Conservation (phyloP, 2,888 invertebrate species). For the Drosophila suboccidentalis region DNA sequence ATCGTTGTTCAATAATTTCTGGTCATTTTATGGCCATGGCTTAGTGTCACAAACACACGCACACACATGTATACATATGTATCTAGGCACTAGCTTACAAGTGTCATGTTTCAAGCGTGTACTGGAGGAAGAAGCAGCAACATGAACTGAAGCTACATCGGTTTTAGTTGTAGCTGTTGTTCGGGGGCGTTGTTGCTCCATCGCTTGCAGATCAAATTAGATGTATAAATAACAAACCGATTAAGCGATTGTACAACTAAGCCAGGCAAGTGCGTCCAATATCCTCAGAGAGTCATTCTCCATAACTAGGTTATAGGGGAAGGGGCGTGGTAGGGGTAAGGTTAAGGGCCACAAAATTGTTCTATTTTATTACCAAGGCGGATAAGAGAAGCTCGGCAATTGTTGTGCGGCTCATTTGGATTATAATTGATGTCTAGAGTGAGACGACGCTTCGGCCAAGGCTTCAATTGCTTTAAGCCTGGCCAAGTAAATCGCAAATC, state of each 20-base stretch:
- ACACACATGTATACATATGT: conserved; percentile 17
- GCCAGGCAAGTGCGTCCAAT: conserved; percentile 55
- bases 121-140: conserved; percentile 25
- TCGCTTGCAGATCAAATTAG: conserved; percentile 80
- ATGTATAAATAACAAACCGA: conserved; percentile 82
- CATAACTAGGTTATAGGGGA: neutral
- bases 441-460: conserved; percentile 7
- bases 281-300: conserved; percentile 55
- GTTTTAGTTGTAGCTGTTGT: conserved; percentile 34
- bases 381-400: conserved; percentile 65
- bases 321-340: conserved; percentile 1
- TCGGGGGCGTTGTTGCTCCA: conserved; percentile 52
- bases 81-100: conserved; percentile 68
- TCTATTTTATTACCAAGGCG: conserved; percentile 78
- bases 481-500: conserved; percentile 66
- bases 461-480: conserved; percentile 62
- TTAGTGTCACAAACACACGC: conserved; percentile 53
- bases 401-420: conserved; percentile 76
- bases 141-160: conserved; percentile 35
- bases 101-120: conserved; percentile 72
- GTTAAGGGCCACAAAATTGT: conserved; percentile 40
- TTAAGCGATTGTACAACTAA: conserved; percentile 78
- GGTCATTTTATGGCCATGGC: conserved; percentile 73
- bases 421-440: conserved; percentile 72
- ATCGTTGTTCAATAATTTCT: conserved; percentile 80